Evolutionary conservation across 2,888 invertebrate genomes (phyloP).

Genomic region (Aphelenchoides bicaudatus): DNA sequence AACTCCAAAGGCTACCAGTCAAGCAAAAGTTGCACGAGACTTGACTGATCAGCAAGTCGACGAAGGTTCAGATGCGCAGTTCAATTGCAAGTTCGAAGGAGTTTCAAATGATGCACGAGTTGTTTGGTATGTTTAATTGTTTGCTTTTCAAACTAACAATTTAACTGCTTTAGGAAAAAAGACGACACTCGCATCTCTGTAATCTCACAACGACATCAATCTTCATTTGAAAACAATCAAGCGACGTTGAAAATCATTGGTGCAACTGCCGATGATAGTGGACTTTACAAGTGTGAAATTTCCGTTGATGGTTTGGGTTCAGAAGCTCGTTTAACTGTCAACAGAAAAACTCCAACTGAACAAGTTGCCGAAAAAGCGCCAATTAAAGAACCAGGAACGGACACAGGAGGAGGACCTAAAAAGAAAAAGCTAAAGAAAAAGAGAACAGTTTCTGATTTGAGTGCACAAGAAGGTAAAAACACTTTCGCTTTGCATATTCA

Average conservation of each 20-base stretch:
- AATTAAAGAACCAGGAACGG: too few species aligned
- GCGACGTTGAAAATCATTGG: constrained; percentile 45
- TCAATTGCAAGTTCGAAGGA: constrained; percentile 12
- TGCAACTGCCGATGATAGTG: constrained; percentile 20
- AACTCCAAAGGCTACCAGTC: too few species aligned
- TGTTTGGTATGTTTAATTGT: constrained; percentile 16
- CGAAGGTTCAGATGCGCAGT: constrained; percentile 2
- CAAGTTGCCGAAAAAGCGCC: background rate
- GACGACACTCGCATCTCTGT: constrained; percentile 19
- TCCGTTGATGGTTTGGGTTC: constrained; percentile 2
- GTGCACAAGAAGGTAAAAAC: background rate
- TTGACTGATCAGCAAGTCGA: constrained; percentile 16
- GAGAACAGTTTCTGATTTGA: constrained; percentile 11
- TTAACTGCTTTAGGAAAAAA: constrained; percentile 16
- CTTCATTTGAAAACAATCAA: background rate
- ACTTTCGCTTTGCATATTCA: too few species aligned
- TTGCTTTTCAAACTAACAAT: background rate
- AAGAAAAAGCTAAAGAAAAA: constrained; percentile 3
- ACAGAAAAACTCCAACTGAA: background rate
- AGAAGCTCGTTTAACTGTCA: background rate
- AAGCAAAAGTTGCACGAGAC: too few species aligned
- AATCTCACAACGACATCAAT: too few species aligned
- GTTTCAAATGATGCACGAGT: constrained; percentile 3
- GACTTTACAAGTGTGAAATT: constrained; percentile 33
- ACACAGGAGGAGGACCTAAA: background rate